Conservation (phyloP, 2,797 vertebrate genomes). For the Gallinago stenura region DNA sequence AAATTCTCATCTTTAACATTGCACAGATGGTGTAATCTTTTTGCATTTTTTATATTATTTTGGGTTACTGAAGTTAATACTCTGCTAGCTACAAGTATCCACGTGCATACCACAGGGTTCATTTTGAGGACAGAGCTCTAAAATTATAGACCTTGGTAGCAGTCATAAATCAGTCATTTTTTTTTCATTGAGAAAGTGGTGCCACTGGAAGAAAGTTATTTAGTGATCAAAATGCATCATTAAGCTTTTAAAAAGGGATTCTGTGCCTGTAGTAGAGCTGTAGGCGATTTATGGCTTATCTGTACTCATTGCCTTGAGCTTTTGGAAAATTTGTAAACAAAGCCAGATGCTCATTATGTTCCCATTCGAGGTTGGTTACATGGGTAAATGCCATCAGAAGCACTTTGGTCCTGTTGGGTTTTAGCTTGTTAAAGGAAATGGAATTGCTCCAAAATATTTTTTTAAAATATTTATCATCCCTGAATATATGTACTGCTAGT, state of each 20-base stretch:
- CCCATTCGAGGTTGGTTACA: conserved; percentile 60
- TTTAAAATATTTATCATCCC: background rate
- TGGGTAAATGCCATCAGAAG: conserved; percentile 62
- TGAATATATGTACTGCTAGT: background rate
- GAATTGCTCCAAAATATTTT: conserved; percentile 19
- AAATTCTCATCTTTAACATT: conserved; percentile 32
- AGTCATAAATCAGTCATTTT: conserved; percentile 60
- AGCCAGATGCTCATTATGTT: conserved; percentile 72
- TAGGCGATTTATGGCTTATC: conserved; percentile 62
- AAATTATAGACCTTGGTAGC: conserved; percentile 51
- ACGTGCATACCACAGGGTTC: conserved; percentile 1
- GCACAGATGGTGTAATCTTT: conserved; percentile 42
- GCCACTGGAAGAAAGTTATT: conserved; percentile 61
- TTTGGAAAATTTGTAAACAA: conserved; percentile 74
- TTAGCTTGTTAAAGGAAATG: conserved; percentile 27
- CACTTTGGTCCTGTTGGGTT: conserved; percentile 39
- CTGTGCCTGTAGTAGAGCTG: conserved; percentile 42
- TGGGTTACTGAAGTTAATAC: conserved; percentile 39
- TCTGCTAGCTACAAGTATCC: conserved; percentile 17
- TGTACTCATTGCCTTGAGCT: conserved; percentile 66
- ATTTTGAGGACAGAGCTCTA: conserved; percentile 49
- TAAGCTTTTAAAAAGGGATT: conserved; percentile 69
- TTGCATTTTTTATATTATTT: conserved; percentile 54
- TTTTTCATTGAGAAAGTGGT: conserved; percentile 64
- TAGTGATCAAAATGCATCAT: conserved; percentile 66